Base-by-base conservation (phyloP, 2,113 vertebrate species). In the Silurus asotus region DNA sequence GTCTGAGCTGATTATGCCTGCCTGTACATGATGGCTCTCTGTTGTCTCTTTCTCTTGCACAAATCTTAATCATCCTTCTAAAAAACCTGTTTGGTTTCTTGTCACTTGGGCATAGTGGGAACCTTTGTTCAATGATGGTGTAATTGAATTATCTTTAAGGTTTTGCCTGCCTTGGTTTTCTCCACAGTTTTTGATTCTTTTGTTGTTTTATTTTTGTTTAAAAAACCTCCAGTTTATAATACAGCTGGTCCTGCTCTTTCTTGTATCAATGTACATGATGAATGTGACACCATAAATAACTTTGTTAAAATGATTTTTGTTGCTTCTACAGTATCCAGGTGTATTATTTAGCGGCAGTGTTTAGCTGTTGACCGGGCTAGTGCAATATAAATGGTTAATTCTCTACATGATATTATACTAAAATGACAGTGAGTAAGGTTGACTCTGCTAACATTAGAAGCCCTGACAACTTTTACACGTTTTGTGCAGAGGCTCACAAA, bases 61-160 rank as follows among this genome's bases (percentile, higher is more conserved):
- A 45, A 56, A 53, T 64, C 83, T 88, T 85, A 90, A 78, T 88
- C 87, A 85, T 82, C 69, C 59, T 67, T 11, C 11, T 37, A 55
- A 10, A 86, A 86, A 88, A 88, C 87, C 84, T 20, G 86, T 87
- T 78, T 87, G 80, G 86, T 83, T 89, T 89, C 88, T 86, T 85
- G 85, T 86, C 87, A 59, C 14, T 64, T 48, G 37, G 37, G 14
- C 15, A 74, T 45, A 23, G 75, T 77, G 82, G 51, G 13, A 28
- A 70, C 56, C 61, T 80, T 53, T 72, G 65, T 78, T 69, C 49
- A 5, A 56, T 56, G 79, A 11, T 48, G 11, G 70, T 61, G 75
- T 87, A 59, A 81, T 65, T 11, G 81, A 70, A 81, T 49, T 86
- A 25, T 82, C 72, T 80, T 64, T 65, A 67, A 80, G 55, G 28